A percentile compares a stretch with the other conserved stretches of the same genome.
Evolutionary conservation across 1,140 invertebrate species (phyloP).

Genomic region (Scaptomyza montana): DNA sequence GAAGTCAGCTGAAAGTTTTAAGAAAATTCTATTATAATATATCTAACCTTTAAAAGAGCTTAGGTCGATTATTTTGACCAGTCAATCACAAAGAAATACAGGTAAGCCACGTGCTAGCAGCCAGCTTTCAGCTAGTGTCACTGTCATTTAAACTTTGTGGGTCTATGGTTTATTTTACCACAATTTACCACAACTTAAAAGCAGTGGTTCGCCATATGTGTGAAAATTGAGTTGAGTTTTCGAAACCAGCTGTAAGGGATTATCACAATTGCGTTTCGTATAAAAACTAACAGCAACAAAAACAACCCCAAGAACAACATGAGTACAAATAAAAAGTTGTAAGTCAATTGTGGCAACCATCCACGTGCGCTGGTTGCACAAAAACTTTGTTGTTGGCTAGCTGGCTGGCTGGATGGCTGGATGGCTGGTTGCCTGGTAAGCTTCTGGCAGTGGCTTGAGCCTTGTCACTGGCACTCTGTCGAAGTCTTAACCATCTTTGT

Average conservation of each 20-base stretch:
- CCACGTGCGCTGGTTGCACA: conserved; percentile 43
- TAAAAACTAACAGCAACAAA: conserved; percentile 6
- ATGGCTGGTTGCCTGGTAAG: neutral
- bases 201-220: conserved; percentile 32
- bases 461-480: conserved; percentile 9
- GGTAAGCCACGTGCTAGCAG: neutral
- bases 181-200: conserved; percentile 1
- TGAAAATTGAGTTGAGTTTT: conserved; percentile 35
- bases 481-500: conserved; percentile 34
- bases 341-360: conserved; percentile 63
- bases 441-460: conserved; percentile 9
- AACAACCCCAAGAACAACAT: conserved; percentile 22
- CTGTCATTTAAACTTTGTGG: neutral
- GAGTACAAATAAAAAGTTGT: conserved; percentile 57
- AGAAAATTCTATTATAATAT: too few species aligned
- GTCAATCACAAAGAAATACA: too few species aligned
- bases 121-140: conserved; percentile 14
- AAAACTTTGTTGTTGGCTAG: conserved; percentile 36
- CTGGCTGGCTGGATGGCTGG: neutral
- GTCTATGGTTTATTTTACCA: neutral
- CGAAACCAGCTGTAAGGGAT: conserved; percentile 42
- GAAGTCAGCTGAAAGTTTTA: too few species aligned
- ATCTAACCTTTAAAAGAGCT: too few species aligned
- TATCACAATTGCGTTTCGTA: conserved; percentile 57
- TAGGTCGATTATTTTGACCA: too few species aligned